Evolutionary conservation across 2,113 vertebrate genomes (phyloP).

Genomic region (Jaculus jaculus): DNA sequence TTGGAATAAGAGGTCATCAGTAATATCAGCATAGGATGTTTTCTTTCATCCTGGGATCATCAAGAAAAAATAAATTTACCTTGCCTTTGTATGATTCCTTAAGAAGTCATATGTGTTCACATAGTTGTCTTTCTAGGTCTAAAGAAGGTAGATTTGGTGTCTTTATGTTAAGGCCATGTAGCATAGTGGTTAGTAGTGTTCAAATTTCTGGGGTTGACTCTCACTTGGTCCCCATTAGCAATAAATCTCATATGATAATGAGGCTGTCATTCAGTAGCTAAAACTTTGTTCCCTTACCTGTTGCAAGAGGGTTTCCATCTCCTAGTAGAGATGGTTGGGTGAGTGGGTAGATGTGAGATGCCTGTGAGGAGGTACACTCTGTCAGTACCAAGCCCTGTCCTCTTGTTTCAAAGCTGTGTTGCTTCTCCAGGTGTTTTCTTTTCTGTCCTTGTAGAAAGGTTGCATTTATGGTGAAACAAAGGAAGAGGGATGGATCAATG

Average conservation of each 20-base stretch:
- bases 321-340: rapidly evolving
- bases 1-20: not conserved
- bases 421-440: not conserved
- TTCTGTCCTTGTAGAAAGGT: not conserved
- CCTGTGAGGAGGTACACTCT: rapidly evolving
- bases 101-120: not conserved
- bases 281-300: not conserved
- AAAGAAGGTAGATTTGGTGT: not conserved
- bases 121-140: not conserved
- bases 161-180: not conserved
- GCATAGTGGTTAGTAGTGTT: rapidly evolving
- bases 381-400: rapidly evolving
- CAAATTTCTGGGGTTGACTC: not conserved
- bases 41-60: not conserved
- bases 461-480: not conserved
- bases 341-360: not conserved
- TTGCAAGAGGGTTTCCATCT: not conserved
- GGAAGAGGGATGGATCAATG: not conserved
- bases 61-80: not conserved
- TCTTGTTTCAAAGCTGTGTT: not conserved
- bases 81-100: not conserved
- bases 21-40: not conserved
- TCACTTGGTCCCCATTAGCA: not conserved
- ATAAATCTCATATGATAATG: rapidly evolving
- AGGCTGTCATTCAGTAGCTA: not conserved